Conservation (phyloP, 2,797 vertebrate genomes). For the Bradypus variegatus region DNA sequence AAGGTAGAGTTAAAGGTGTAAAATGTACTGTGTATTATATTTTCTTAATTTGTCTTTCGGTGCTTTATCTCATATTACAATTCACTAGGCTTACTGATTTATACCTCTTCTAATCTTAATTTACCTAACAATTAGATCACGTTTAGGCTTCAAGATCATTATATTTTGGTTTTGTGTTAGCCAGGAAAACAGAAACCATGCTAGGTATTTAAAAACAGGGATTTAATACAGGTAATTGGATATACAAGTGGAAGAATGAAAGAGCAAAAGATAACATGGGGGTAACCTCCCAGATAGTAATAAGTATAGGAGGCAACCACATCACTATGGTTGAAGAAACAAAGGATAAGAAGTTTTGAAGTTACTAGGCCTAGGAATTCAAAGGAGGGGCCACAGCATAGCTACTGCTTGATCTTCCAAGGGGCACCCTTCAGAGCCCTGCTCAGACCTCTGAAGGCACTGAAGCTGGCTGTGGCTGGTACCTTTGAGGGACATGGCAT, state of each 20-base stretch:
- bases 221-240: neutral
- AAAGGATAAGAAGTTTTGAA: neutral
- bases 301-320: neutral
- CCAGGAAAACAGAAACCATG: conserved; percentile 11
- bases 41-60: neutral
- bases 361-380: neutral
- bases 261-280: neutral
- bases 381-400: neutral
- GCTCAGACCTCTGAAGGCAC: neutral
- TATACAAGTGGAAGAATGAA: conserved; percentile 17
- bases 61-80: neutral
- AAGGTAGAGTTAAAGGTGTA: conserved; percentile 76
- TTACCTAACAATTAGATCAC: neutral
- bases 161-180: conserved; percentile 8
- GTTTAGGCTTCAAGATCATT: conserved; percentile 21
- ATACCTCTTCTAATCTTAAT: neutral
- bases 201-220: neutral
- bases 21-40: neutral
- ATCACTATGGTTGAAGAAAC: neutral
- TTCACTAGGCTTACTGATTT: conserved; percentile 15
- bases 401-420: neutral
- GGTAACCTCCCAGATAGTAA: neutral
- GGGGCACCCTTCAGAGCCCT: neutral
- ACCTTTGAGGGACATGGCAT: neutral
- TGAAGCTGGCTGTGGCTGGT: neutral